Evolutionary conservation across 1,140 invertebrate species (phyloP).

Genomic region (Temnothorax longispinosus): DNA sequence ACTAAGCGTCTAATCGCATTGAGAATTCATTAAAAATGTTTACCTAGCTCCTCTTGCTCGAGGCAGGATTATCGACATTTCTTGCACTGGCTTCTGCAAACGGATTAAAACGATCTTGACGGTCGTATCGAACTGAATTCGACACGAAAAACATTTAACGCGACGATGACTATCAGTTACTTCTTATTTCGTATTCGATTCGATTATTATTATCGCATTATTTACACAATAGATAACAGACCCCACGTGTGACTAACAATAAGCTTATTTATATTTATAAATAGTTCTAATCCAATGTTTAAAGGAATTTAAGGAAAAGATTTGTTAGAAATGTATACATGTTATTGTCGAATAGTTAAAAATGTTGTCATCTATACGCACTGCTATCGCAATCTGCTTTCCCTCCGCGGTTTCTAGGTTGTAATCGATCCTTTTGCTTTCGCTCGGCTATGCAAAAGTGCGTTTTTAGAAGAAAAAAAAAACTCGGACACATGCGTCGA

Average conservation of each 20-base stretch:
- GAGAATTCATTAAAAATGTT: constrained; percentile 40
- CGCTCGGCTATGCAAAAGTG: background rate
- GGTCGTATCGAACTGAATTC: background rate
- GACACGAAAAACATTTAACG: background rate
- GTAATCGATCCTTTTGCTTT: background rate
- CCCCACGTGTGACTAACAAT: background rate
- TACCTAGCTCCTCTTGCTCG: background rate
- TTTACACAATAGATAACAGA: background rate
- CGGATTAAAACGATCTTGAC: background rate
- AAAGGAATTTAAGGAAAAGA: background rate
- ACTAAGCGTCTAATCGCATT: background rate
- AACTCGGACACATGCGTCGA: background rate
- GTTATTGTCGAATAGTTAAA: background rate
- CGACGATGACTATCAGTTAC: background rate
- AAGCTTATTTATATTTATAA: constrained; percentile 10
- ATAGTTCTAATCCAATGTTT: background rate
- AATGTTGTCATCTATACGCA: background rate
- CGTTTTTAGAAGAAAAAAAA: constrained; percentile 13
- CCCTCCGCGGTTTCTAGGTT: background rate
- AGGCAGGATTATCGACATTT: background rate
- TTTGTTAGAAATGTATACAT: background rate
- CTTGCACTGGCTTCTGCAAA: background rate
- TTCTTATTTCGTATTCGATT: background rate
- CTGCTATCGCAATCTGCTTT: background rate
- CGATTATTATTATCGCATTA: background rate